Conservation (phyloP, 2,113 vertebrate genomes). For the Psittacus erithacus region DNA sequence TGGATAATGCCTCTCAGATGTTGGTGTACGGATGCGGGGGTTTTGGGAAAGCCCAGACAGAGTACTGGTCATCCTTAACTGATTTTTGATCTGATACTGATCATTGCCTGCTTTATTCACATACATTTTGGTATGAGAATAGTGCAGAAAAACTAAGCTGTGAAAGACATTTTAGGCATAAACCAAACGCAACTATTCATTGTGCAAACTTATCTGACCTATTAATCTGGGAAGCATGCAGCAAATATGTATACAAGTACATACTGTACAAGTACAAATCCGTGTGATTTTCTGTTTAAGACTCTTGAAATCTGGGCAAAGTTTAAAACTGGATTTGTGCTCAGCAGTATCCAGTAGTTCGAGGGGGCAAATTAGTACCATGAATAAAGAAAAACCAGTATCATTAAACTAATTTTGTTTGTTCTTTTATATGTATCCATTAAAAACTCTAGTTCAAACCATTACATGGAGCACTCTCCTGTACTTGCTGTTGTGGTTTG, state of each 20-base stretch:
- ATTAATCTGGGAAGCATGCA: not conserved
- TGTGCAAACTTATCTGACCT: not conserved
- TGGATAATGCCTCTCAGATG: not conserved
- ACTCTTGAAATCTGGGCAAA: not conserved
- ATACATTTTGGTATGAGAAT: not conserved
- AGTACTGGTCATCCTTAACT: not conserved
- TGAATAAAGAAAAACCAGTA: not conserved
- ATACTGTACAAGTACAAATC: not conserved
- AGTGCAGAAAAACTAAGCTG: not conserved
- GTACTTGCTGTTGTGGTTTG: not conserved
- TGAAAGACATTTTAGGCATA: not conserved
- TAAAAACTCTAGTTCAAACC: not conserved
- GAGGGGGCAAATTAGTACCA: not conserved
- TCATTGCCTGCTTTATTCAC: not conserved
- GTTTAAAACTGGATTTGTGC: not conserved
- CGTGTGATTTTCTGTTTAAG: not conserved
- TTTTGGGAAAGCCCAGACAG: not conserved
- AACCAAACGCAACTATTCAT: not conserved
- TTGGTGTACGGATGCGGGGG: not conserved
- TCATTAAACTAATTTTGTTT: not conserved
- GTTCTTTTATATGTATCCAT: not conserved
- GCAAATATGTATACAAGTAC: not conserved
- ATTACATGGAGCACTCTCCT: not conserved
- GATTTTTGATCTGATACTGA: not conserved
- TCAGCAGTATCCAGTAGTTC: not conserved